Evolutionary conservation across 2,888 invertebrate species (phyloP), one percentile per base, ranked within the genome.

Genomic region (Stenoptilia bipunctidactyla): DNA sequence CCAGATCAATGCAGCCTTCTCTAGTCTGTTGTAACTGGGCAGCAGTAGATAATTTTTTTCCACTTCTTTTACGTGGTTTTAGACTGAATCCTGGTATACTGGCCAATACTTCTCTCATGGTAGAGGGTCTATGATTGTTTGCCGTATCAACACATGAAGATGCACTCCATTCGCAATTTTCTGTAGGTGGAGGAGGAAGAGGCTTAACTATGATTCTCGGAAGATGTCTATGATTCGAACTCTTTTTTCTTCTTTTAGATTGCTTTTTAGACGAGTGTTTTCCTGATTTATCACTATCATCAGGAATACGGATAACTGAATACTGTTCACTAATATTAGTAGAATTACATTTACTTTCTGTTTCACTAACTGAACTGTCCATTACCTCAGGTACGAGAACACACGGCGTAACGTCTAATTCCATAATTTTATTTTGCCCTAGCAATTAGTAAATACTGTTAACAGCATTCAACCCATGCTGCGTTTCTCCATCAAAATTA

Each of bases 1-100:
- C 96, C 57, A 98, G 85, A 76, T 98, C 97, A 51, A 98, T 93
- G 66, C 93, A 93, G 39, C 97, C 96, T 79, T 96, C 96, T 75
- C 92, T 92, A 34, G 94, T 94, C 79, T 95, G 94, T 62, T 95
- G 95, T 48, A 97, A 83, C 76, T 97, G 96, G 48, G 96, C 96
- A 35, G 96, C 95, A 45, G 94, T 92, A 27, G 95, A 94, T 51
- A 95, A 75, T 68, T 94, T 93, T 65, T 94, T 93, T 45, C 90
- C 90, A 46, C 92, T 91, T 45, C 92, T 83, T 66, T 93, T 92
- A 43, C 92, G 76, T 39, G 91, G 92, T 60, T 93, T 93, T 41
- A 92, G 85, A 68, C 90, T 91, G 65, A 94, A 94, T n/a, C 94
- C 94, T 38, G 94, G 94, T 61, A 95, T 92, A 44, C 94, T 94